These are phyloP conservation scores for Thalassarche chlororhynchos DNA, from an alignment of 2,113 vertebrate species.

Conservation along the genomic window DNA sequence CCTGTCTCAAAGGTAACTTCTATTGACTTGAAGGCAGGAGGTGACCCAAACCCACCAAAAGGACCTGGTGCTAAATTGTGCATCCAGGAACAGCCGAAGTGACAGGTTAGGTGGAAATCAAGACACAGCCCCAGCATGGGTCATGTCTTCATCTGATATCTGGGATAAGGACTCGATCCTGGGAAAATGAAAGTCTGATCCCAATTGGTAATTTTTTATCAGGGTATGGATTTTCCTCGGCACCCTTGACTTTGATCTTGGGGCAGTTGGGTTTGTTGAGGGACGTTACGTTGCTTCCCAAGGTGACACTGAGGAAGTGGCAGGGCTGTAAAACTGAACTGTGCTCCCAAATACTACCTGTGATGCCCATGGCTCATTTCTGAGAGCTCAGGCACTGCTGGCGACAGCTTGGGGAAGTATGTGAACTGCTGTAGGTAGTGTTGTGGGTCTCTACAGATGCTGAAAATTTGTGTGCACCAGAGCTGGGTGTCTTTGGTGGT, in stretches of 20 bases:
- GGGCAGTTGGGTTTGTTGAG: constrained; percentile 6
- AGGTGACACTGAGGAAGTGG: constrained; percentile 42
- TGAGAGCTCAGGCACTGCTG: background rate
- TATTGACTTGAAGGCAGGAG: background rate
- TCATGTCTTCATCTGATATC: background rate
- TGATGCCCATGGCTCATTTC: background rate
- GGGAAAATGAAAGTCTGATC: constrained; percentile 4
- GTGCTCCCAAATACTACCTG: background rate
- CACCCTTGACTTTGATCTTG: constrained; percentile 46
- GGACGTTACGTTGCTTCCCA: constrained; percentile 8
- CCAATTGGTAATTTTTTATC: background rate
- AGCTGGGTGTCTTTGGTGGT: background rate
- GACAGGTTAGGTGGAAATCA: background rate
- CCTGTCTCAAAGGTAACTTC: background rate
- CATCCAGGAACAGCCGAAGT: background rate
- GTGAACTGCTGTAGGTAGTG: background rate
- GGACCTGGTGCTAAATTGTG: background rate
- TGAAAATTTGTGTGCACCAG: background rate
- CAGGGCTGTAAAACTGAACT: constrained; percentile 50
- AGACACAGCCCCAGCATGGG: background rate
- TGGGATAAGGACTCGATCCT: background rate
- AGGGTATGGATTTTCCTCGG: constrained; percentile 25
- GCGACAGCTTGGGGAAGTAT: background rate
- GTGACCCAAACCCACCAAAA: background rate
- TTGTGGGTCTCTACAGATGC: background rate